Base-by-base conservation (phyloP, 2,113 vertebrate species). In the Malurus melanocephalus region DNA sequence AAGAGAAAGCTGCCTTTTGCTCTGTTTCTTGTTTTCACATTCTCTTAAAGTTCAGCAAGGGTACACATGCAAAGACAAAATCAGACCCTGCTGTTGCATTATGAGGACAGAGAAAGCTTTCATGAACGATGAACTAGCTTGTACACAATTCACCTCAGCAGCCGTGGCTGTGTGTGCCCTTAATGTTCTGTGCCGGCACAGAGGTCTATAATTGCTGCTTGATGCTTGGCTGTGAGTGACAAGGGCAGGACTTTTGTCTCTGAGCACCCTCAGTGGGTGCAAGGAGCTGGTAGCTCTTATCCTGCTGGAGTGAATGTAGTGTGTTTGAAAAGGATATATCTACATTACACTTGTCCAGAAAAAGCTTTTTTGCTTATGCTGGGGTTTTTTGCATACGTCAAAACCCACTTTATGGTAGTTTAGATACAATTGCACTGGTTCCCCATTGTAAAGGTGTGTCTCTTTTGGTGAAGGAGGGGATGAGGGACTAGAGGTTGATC, bases 91-190 rank as follows among this genome's bases (percentile, higher is more conserved):
- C 45, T 83, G 52, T 51, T 55, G 35, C 35, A 59, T 68, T 80
- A 22, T 26, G 20, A 35, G 65, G 64, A 61, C 64, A 62, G 33
- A 65, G 38, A 28, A 74, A 35, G 5, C 32, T 59, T 80, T 56
- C 12, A 13, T 10, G 52, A 75, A 17, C 0, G 1, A 19, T 32
- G 73, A 86, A 15, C 43, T 69, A 42, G 33, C 43, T 74, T 1
- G 2, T 32, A n/a, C 53, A 23, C 27, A 42, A 2, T 35, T 80
- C 3, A 1, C 42, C 48, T 2, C 28, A 69, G 45, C 30, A 51
- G 38, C 35, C 1, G 0, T 40, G 48, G 51, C 53, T 73, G 16
- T 33, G 32, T 80, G 21, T 2, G 2, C 1, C 3, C 20, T 28
- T 7, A 7, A 7, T 56, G 6, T 57, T 64, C 35, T 66, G 51